Evolutionary conservation across 2,888 invertebrate genomes (phyloP).

Genomic region (Aphidius colemani): DNA sequence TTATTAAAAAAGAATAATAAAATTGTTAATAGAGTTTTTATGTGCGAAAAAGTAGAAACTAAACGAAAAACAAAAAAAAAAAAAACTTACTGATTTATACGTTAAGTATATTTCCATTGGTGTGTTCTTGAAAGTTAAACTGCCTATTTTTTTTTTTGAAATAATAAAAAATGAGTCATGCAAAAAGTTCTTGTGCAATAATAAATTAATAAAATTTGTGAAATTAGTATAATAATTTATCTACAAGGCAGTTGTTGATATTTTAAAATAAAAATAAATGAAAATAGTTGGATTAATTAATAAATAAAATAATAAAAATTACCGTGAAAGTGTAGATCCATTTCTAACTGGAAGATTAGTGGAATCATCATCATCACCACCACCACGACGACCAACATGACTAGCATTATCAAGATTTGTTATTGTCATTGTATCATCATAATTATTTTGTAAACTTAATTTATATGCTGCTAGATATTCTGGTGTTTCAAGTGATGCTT

Average conservation of each 20-base stretch:
- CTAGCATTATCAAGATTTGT: constrained; percentile 42
- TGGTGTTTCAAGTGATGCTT: constrained; percentile 71
- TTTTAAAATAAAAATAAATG: background rate
- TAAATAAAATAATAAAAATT: constrained; percentile 1
- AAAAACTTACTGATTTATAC: no score
- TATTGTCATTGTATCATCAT: background rate
- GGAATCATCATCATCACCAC: constrained; percentile 79
- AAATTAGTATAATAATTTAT: background rate
- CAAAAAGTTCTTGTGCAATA: background rate
- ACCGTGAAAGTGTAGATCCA: constrained; percentile 64
- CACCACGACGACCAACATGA: constrained; percentile 76
- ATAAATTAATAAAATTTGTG: background rate
- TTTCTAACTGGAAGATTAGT: constrained; percentile 60
- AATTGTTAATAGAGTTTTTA: background rate
- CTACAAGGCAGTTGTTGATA: background rate
- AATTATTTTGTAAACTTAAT: constrained; percentile 56
- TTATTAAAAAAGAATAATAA: background rate
- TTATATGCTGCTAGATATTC: constrained; percentile 73
- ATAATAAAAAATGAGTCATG: no score
- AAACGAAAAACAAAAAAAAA: constrained; percentile 3
- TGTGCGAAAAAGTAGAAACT: background rate
- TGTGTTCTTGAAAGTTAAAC: no score
- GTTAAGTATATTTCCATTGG: no score
- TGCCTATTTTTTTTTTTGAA: no score
- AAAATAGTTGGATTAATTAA: background rate